Conservation (phyloP, 2,888 invertebrate species). For the Trachelus tabidus region DNA sequence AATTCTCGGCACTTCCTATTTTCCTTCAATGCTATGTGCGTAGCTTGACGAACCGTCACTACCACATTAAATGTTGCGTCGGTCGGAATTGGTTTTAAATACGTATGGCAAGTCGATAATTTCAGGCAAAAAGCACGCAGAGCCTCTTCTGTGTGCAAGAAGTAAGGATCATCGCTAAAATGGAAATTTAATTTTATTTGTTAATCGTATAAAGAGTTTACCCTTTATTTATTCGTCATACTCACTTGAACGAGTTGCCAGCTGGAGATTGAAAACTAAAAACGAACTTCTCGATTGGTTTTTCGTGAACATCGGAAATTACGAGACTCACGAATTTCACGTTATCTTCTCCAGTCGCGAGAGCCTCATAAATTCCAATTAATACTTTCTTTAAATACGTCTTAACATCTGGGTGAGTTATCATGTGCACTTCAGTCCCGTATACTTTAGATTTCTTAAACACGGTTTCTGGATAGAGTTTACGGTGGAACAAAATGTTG, state of each 20-base stretch:
- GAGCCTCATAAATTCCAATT: conserved; percentile 47
- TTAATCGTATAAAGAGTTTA: conserved; percentile 2
- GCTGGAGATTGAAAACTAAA: conserved; percentile 63
- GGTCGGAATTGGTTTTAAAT: conserved; percentile 68
- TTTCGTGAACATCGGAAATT: conserved; percentile 66
- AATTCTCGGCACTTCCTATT: conserved; percentile 69
- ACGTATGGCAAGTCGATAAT: conserved; percentile 67
- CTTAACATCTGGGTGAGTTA: conserved; percentile 75
- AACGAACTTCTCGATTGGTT: conserved; percentile 66
- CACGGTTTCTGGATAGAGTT: conserved; percentile 74
- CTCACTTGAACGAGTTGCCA: conserved; percentile 47
- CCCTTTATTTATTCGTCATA: conserved; percentile 25
- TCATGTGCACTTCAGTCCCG: conserved; percentile 71
- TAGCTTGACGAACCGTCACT: conserved; percentile 72
- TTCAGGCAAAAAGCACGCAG: conserved; percentile 73
- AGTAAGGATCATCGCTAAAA: conserved; percentile 70
- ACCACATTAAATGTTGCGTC: conserved; percentile 73
- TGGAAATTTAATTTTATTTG: conserved; percentile 10
- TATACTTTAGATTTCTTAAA: conserved; percentile 75
- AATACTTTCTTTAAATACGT: conserved; percentile 67
- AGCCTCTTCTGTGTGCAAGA: conserved; percentile 72
- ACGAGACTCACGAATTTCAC: conserved; percentile 68
- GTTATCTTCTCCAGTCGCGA: conserved; percentile 68
- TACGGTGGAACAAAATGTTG: conserved; percentile 71
- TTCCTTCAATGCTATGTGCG: conserved; percentile 69